Evolutionary conservation across 2,797 vertebrate species (phyloP).

Genomic region (Mareca strepera): DNA sequence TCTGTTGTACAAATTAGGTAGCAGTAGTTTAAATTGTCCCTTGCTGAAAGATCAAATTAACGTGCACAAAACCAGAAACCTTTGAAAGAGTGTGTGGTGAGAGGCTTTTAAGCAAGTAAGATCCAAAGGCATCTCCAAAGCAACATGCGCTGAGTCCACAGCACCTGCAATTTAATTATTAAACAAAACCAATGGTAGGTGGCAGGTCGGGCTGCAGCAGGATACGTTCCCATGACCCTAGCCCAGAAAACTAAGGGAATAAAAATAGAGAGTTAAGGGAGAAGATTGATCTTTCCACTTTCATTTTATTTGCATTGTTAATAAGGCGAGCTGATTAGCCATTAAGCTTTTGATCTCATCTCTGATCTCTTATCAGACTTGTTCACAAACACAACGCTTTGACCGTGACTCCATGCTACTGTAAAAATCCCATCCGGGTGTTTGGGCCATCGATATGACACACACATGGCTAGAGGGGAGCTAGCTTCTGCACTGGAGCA

Average conservation of each 20-base stretch:
- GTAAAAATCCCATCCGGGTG: fast-evolving
- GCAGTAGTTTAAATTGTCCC: background rate
- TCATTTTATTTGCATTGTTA: background rate
- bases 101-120: background rate
- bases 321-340: background rate
- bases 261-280: background rate
- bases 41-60: background rate
- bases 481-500: fast-evolving
- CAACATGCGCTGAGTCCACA: background rate
- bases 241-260: background rate
- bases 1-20: background rate
- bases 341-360: background rate
- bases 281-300: background rate
- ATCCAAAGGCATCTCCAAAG: background rate
- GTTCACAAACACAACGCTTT: background rate
- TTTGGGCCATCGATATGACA: background rate
- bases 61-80: background rate
- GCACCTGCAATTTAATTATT: background rate
- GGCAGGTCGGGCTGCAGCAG: background rate
- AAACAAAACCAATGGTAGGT: background rate
- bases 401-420: background rate
- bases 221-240: background rate
- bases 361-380: background rate
- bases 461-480: background rate
- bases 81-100: background rate